Conservation (phyloP, 2,113 vertebrate species). For the Pantherophis guttatus region DNA sequence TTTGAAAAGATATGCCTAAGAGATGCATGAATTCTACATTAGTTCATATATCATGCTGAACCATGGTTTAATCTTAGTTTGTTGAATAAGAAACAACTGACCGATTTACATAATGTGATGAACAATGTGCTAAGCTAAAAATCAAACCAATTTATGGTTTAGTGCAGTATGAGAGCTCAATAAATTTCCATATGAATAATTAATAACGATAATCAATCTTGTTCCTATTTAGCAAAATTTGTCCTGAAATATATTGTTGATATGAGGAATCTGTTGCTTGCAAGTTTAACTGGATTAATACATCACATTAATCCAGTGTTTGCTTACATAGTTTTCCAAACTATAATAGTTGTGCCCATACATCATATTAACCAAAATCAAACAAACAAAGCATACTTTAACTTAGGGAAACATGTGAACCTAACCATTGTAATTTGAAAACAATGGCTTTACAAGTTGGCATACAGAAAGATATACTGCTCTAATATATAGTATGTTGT, state of each 20-base stretch:
- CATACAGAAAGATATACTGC: not conserved
- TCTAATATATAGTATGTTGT: not conserved
- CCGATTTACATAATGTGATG: not conserved
- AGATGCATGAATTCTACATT: not conserved
- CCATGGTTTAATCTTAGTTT: not conserved
- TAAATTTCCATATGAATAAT: not conserved
- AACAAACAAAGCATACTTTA: not conserved
- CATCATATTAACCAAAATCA: not conserved
- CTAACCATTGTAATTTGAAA: not conserved
- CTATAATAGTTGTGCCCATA: not conserved
- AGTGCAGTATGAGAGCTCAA: not conserved
- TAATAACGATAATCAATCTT: not conserved
- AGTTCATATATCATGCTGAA: not conserved
- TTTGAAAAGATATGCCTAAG: not conserved
- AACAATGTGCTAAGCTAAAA: not conserved
- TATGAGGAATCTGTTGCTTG: not conserved
- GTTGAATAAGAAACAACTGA: not conserved
- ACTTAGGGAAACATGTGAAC: not conserved
- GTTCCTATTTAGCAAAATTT: constrained; percentile 13
- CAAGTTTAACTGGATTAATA: not conserved
- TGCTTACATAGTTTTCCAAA: not conserved
- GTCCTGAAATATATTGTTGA: not conserved
- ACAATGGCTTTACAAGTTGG: not conserved
- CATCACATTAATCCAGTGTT: not conserved
- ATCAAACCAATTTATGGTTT: not conserved